These are phyloP conservation scores for Xyliphius kryptos DNA, from an alignment of 2,113 vertebrate genomes.

Conservation along the genomic window DNA sequence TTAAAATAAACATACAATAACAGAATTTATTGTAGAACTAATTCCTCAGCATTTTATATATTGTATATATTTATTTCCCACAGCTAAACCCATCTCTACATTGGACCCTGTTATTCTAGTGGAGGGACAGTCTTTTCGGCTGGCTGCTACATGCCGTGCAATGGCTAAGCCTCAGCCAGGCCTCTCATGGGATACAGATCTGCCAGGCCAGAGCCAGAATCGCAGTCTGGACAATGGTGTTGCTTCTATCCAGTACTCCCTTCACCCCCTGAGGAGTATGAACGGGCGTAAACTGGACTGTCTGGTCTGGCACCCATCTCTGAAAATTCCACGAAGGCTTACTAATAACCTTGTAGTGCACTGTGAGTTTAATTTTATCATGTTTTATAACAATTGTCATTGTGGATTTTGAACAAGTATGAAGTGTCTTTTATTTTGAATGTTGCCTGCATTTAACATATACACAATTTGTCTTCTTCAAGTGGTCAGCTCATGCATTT, in stretches of 20 bases:
- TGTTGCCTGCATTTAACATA: no score
- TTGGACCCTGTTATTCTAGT: slow-evolving; percentile 57
- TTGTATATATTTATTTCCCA: no score
- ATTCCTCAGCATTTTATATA: no score
- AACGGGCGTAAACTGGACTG: slow-evolving; percentile 79
- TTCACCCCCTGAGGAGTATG: slow-evolving; percentile 79
- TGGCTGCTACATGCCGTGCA: slow-evolving; percentile 76
- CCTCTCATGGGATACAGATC: slow-evolving; percentile 77
- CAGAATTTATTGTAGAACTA: no score
- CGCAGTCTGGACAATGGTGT: slow-evolving; percentile 59
- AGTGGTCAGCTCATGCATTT: no score
- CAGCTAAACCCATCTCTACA: slow-evolving; percentile 59
- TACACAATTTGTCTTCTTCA: no score
- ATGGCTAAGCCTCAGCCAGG: slow-evolving; percentile 70
- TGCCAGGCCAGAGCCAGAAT: slow-evolving; percentile 60
- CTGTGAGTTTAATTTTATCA: slow-evolving; percentile 66
- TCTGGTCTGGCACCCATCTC: slow-evolving; percentile 74
- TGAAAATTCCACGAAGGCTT: slow-evolving; percentile 63
- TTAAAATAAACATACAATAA: no score
- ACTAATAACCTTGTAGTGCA: slow-evolving; percentile 69
- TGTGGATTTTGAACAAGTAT: background rate
- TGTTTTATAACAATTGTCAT: background rate
- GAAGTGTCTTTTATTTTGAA: no score
- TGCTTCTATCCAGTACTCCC: slow-evolving; percentile 69
- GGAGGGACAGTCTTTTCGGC: slow-evolving; percentile 68